phyloP scores from a whole-genome alignment of 1,140 invertebrate species.

The Hylaeus volcanicus region DNA sequence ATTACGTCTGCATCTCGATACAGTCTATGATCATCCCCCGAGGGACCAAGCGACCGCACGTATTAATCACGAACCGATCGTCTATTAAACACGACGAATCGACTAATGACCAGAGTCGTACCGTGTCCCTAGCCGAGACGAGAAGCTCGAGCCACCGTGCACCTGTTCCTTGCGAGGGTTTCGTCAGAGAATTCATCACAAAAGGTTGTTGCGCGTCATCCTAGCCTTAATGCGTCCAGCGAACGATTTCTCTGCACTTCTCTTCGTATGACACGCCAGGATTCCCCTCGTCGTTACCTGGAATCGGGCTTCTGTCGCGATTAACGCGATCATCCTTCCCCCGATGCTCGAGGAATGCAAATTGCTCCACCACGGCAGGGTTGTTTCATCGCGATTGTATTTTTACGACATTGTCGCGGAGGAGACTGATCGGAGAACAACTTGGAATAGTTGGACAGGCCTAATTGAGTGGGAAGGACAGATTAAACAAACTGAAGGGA shows the following conservation, averaged over 20 bases:
- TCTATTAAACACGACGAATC: slow-evolving; percentile 18
- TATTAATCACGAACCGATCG: slow-evolving; percentile 20
- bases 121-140: not conserved
- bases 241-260: not conserved
- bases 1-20: slow-evolving; percentile 12
- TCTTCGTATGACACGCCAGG: not conserved
- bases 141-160: too few relatives aligned
- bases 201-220: not conserved
- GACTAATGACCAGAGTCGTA: slow-evolving; percentile 5
- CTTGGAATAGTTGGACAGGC: too few relatives aligned
- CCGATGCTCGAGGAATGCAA: too few relatives aligned
- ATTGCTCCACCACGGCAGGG: too few relatives aligned
- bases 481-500: too few relatives aligned
- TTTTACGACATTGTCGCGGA: too few relatives aligned
- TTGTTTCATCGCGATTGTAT: too few relatives aligned
- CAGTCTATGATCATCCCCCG: slow-evolving; percentile 8
- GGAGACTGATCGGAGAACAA: too few relatives aligned
- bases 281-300: not conserved
- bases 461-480: too few relatives aligned
- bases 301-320: not conserved
- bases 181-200: not conserved
- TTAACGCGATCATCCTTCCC: too few relatives aligned
- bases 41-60: not conserved
- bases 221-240: not conserved
- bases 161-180: not conserved